Evolutionary conservation across 2,797 vertebrate genomes (phyloP).

Genomic region (Mionectes olivaceus): DNA sequence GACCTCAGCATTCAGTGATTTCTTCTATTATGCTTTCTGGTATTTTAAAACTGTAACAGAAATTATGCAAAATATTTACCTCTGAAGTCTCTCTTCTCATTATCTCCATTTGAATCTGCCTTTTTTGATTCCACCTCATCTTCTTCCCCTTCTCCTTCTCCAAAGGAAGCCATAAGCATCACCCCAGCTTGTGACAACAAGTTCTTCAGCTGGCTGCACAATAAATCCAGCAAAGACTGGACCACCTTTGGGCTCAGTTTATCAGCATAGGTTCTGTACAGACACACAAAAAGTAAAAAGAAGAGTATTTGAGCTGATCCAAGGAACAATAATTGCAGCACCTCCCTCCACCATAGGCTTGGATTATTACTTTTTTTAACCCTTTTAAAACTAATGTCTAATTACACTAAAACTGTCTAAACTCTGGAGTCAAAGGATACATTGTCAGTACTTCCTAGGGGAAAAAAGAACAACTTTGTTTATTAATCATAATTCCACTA

Average conservation of each 20-base stretch:
- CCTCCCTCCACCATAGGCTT: background rate
- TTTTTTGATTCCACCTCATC: slow-evolving; percentile 80
- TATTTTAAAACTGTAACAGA: background rate
- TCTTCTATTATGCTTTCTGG: background rate
- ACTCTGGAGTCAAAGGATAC: background rate
- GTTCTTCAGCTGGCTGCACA: slow-evolving; percentile 97
- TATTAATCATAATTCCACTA: background rate
- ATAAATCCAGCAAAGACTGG: slow-evolving; percentile 94
- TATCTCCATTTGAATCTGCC: slow-evolving; percentile 82
- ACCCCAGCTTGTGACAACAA: slow-evolving; percentile 92
- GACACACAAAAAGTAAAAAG: background rate
- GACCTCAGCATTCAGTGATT: background rate
- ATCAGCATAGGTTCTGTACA: slow-evolving; percentile 92
- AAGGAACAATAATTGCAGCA: background rate
- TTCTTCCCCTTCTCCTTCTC: slow-evolving; percentile 80
- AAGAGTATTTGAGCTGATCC: background rate
- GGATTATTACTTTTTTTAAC: background rate
- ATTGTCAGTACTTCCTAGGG: background rate
- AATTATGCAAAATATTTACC: slow-evolving; percentile 73
- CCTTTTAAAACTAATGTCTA: background rate
- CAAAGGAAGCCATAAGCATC: slow-evolving; percentile 81
- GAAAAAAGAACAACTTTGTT: background rate
- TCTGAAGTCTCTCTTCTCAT: slow-evolving; percentile 93
- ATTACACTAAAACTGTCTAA: background rate
- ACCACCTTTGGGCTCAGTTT: slow-evolving; percentile 95